Evolutionary conservation across 2,113 vertebrate genomes (phyloP).

Genomic region (Phocoena phocoena): DNA sequence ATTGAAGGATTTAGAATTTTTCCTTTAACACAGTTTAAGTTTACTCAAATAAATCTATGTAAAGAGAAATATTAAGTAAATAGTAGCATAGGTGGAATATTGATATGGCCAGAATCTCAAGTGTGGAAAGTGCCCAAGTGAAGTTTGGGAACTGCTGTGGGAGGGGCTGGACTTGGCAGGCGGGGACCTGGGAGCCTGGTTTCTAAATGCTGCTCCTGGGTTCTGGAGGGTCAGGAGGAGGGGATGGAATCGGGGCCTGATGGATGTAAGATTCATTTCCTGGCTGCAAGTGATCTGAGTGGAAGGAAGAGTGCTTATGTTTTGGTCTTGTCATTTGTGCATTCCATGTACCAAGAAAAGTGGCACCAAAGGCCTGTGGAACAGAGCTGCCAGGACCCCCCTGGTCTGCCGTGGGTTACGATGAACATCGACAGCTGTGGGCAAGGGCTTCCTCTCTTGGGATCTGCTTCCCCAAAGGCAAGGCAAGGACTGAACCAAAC

Average conservation of each 20-base stretch:
- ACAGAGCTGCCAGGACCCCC: neutral
- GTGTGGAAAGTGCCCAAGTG: neutral
- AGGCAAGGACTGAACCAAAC: neutral
- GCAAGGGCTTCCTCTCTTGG: neutral
- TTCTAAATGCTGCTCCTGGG: neutral
- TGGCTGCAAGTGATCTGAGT: neutral
- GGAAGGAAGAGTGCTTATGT: neutral
- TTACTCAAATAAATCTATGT: neutral
- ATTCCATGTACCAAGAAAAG: neutral
- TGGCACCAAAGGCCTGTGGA: neutral
- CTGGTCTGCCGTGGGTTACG: neutral
- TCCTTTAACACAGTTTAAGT: neutral
- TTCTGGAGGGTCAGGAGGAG: neutral
- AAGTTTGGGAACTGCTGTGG: neutral
- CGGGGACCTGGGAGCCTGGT: neutral
- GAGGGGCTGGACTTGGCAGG: neutral
- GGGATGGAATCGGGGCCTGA: neutral
- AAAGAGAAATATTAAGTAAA: neutral
- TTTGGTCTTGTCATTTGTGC: neutral
- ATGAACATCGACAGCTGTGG: neutral
- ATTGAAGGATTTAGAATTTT: neutral
- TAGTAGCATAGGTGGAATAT: neutral
- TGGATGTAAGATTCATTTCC: fast-evolving
- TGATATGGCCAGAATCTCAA: neutral
- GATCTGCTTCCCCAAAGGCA: neutral